Percentiles rank a stretch among this genome's conserved stretches.
phyloP scores from a whole-genome alignment of 2,113 vertebrate species.

The Leptobrachium ailaonicum region DNA sequence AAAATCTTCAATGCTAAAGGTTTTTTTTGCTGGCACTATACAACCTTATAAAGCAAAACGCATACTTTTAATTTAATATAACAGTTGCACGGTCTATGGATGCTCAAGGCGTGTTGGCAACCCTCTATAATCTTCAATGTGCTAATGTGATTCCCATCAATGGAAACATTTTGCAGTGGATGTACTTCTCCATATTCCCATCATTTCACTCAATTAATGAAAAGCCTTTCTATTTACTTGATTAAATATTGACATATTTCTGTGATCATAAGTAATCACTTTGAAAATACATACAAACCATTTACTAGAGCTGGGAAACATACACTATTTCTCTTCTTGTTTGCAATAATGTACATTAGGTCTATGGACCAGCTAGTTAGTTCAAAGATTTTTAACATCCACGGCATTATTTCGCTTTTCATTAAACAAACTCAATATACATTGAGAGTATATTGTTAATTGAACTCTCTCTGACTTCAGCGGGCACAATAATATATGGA shows the following conservation, averaged over 20 bases:
- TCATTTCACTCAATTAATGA: constrained; percentile 8
- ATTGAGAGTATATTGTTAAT: constrained; percentile 11
- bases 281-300: constrained; percentile 16
- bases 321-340: constrained; percentile 10
- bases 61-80: no score
- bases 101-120: no score
- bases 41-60: no score
- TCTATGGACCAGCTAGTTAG: constrained; percentile 3
- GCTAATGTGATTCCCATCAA: not conserved
- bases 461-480: not conserved
- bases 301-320: constrained; percentile 18
- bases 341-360: constrained; percentile 23
- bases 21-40: no score
- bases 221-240: constrained; percentile 32
- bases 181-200: not conserved
- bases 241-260: constrained; percentile 47
- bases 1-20: no score
- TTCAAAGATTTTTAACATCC: not conserved
- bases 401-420: constrained; percentile 52
- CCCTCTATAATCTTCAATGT: not conserved
- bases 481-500: constrained; percentile 11
- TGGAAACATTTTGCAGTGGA: not conserved
- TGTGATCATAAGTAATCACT: constrained; percentile 27
- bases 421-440: constrained; percentile 20
- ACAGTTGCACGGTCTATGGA: no score